Percentiles rank a stretch among this genome's conserved stretches.
Conservation (phyloP, 2,888 invertebrate genomes). For the Philopedon plagiatum region DNA sequence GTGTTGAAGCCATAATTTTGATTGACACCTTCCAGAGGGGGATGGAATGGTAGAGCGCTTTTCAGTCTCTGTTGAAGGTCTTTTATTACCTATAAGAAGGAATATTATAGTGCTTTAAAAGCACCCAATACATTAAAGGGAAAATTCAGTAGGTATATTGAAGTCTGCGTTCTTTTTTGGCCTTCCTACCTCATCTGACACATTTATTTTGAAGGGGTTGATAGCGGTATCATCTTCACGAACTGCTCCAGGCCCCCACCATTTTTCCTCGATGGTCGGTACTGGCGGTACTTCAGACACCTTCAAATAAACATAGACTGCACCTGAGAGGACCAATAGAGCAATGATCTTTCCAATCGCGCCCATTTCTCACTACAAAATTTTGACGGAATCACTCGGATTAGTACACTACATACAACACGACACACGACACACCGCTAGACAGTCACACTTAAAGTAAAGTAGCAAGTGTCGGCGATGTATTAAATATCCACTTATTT, state of each 20-base stretch:
- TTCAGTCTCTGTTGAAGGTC: constrained; percentile 73
- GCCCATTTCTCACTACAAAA: too few relatives aligned
- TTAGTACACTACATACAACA: too few relatives aligned
- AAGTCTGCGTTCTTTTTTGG: too few relatives aligned
- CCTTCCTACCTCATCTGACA: neutral
- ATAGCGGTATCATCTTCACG: neutral
- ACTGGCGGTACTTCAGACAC: constrained; percentile 53
- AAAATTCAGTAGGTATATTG: too few relatives aligned
- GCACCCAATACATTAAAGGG: too few relatives aligned
- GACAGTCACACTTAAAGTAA: too few relatives aligned
- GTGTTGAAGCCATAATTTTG: constrained; percentile 89
- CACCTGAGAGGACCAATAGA: neutral
- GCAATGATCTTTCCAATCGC: neutral
- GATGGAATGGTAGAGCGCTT: constrained; percentile 63
- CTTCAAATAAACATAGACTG: constrained; percentile 26
- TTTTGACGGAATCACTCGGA: too few relatives aligned
- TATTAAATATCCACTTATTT: too few relatives aligned
- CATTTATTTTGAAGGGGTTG: neutral
- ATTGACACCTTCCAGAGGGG: constrained; percentile 76
- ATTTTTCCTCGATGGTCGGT: constrained; percentile 66
- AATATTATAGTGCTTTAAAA: too few relatives aligned
- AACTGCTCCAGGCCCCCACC: constrained; percentile 73
- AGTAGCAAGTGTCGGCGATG: too few relatives aligned
- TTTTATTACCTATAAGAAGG: constrained; percentile 47
- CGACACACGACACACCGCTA: too few relatives aligned